Evolutionary conservation across 2,888 invertebrate genomes (phyloP), one percentile per base, ranked within the genome.

Genomic region (Mythimna albipuncta): DNA sequence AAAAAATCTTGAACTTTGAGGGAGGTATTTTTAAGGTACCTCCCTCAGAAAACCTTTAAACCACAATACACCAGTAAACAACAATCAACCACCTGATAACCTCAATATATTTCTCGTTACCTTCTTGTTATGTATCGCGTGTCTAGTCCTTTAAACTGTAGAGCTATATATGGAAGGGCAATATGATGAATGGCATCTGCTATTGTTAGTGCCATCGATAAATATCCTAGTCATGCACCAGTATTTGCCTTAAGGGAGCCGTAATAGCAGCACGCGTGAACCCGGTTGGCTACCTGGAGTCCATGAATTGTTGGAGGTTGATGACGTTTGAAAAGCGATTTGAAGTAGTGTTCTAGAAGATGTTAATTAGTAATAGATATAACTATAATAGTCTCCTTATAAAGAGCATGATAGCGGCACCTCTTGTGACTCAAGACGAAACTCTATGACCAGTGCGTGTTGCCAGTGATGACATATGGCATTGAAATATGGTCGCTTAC

Each of bases 41-140:
- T 41, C 61, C 21, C 35, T 21, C 32, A 41, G 32, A 50, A 50
- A 72, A 3, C 73, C 26, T 38, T 52, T 21, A 50, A 16, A 19
- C 7, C 7, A 54, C 11, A 2, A 32, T 32, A 54, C 50, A 13
- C 13, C 35, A 2, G 44, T 41, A 66, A 32, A 44, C 6, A 35
- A 57, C 47, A 65, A 64, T 73, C 47, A 54, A 47, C 10, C 68
- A 62, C 58, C 68, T 55, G 73, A 26, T 72, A 19, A 54, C 79
- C 69, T 64, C n/a, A 41, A 69, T 73, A 35, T 50, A 35, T 59
- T 73, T 65, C 82, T 63, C 68, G 47, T 26, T 19, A 11, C 2
- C 55, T 58, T 16, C 21, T 75, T 66, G 63, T 57, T 63, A 80
- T 83, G 69, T 65, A 76, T 80, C 52, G 50, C 82, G 72, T 78